These are phyloP conservation scores for Ips typographus DNA, from an alignment of 1,140 invertebrate species.

Conservation along the genomic window DNA sequence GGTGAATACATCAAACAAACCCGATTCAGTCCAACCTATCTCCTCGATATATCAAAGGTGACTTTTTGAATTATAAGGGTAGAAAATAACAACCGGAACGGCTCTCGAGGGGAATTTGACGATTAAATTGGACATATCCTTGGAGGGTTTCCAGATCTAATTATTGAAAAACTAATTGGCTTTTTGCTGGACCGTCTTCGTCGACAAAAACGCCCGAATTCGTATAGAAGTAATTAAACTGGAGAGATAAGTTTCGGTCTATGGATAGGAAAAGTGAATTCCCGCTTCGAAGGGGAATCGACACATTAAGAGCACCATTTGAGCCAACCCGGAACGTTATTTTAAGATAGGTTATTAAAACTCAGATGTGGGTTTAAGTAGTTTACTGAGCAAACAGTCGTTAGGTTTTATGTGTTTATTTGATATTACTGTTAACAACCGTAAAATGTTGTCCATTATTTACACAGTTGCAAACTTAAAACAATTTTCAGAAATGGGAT, in stretches of 20 bases:
- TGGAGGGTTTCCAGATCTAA: conserved; percentile 28
- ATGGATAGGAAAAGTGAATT: neutral
- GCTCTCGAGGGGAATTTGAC: conserved; percentile 28
- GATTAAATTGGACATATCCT: conserved; percentile 30
- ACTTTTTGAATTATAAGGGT: conserved; percentile 29
- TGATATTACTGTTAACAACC: conserved; percentile 1
- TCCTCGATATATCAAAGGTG: conserved; percentile 24
- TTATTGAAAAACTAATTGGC: conserved; percentile 34
- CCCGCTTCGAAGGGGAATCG: no score
- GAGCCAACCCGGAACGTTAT: no score
- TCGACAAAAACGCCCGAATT: conserved; percentile 23
- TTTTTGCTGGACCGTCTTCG: conserved; percentile 13
- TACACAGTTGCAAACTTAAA: neutral
- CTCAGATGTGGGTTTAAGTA: conserved; percentile 8
- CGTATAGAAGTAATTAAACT: conserved; percentile 27
- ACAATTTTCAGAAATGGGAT: conserved; percentile 26
- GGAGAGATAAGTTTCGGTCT: conserved; percentile 14
- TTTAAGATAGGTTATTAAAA: neutral
- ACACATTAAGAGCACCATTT: no score
- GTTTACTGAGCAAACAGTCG: conserved; percentile 7
- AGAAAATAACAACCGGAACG: conserved; percentile 27
- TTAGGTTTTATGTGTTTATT: conserved; percentile 14
- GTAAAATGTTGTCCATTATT: neutral
- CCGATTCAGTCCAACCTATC: conserved; percentile 2
- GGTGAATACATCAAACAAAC: conserved; percentile 16